Evolutionary conservation across 64 coral and sea anemone genomes (phyloP).

Genomic region (Dendrophyllia cribrosa): DNA sequence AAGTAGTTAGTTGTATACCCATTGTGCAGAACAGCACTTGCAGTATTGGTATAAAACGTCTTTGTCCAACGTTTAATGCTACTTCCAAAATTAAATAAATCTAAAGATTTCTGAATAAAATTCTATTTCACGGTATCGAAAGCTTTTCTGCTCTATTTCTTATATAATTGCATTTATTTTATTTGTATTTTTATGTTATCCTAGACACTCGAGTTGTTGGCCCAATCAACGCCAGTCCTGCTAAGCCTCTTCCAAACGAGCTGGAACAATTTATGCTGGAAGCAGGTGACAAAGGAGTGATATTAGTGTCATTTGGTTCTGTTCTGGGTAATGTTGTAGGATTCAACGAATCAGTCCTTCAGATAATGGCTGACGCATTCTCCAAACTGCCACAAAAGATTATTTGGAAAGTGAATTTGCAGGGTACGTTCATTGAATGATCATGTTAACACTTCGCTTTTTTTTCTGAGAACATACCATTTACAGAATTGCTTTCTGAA

Average conservation of each 20-base stretch:
- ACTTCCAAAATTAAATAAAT: too few relatives aligned
- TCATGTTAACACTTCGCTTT: background rate
- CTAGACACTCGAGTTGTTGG: slow-evolving; percentile 63
- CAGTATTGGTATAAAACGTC: too few relatives aligned
- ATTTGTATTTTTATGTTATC: background rate
- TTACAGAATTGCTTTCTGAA: too few relatives aligned
- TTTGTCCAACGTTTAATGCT: too few relatives aligned
- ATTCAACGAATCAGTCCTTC: background rate
- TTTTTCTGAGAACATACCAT: background rate
- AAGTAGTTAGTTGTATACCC: too few relatives aligned
- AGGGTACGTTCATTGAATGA: background rate
- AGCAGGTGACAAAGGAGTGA: slow-evolving; percentile 70
- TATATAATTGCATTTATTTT: too few relatives aligned
- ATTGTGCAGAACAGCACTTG: too few relatives aligned
- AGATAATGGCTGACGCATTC: slow-evolving; percentile 54
- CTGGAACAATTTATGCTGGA: slow-evolving; percentile 61
- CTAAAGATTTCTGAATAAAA: too few relatives aligned
- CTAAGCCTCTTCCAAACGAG: slow-evolving; percentile 70
- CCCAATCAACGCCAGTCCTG: slow-evolving; percentile 52
- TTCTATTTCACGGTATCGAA: too few relatives aligned
- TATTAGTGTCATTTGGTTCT: slow-evolving; percentile 77
- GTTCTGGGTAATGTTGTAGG: background rate
- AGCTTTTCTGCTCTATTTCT: too few relatives aligned
- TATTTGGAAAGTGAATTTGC: slow-evolving; percentile 48
- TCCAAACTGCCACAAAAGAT: slow-evolving; percentile 69